Evolutionary conservation across 2,113 vertebrate genomes (phyloP), one percentile per base, ranked within the genome.

Genomic region (Struthidea cinerea): DNA sequence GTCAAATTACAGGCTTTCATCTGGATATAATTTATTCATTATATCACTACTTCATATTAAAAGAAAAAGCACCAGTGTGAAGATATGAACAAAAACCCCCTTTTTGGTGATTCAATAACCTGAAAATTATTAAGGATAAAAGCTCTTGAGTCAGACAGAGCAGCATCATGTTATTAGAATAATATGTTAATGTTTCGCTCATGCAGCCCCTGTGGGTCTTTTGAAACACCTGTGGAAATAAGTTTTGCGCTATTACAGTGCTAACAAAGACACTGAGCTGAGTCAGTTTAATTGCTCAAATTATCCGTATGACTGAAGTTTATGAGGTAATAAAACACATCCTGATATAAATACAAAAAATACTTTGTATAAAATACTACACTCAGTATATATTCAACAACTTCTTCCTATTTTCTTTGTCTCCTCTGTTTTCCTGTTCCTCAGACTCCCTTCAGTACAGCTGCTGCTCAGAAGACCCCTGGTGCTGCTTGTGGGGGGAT

Each of bases 101-200:
- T 96, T 97, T 97, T 92, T 79, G 60, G 86, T 39, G 85, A 90
- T 86, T 86, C 85, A 96, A 90, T 97, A 97, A 96, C 91, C 93
- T 97, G 97, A 96, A 98, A 98, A 97, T 94, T 90, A 98, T 98
- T 97, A 96, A 96, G 94, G 92, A 95, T 96, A 96, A 98, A 97
- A 98, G 97, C 94, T 97, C 92, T 88, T 55, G 61, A 96, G 96
- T 97, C 95, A 97, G 93, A 97, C 94, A 93, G 91, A 93, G 96
- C 83, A 97, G 92, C 96, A 97, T 97, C 97, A 74, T 92, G 80
- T 97, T 97, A 96, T 98, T 97, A 97, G 67, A 98, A 98, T 97
- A 98, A 98, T 96, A 98, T 70, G 90, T 96, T 98, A 97, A 97
- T 91, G 59, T 96, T 97, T 97, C 92, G 96, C 92, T 91, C 94